Evolutionary conservation across 2,888 invertebrate species (phyloP), one percentile per base, ranked within the genome.

Genomic region (Exephanes ischioxanthus): DNA sequence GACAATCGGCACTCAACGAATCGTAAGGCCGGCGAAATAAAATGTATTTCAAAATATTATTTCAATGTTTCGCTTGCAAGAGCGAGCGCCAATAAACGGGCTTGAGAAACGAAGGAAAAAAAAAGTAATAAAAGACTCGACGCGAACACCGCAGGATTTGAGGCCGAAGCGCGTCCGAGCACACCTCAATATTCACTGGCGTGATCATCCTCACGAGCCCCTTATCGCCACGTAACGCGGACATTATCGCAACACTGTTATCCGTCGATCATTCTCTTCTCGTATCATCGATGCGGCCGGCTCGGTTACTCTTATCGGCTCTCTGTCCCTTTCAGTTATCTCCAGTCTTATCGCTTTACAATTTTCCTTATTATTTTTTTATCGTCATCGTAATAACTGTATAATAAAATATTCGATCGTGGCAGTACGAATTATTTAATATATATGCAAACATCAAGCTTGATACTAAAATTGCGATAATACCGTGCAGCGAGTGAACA

Each of bases 141-240:
- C 5, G 58, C 33, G 14, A 66, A 48, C 16, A 26, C 22, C 51
- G 70, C 2, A 37, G 71, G 22, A 63, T 71, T 22, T n/a, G 26
- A 14, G 37, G 16, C n/a, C 83, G 78, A 83, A 78, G 41, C 48
- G 33, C 19, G 41, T 16, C 19, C 70, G 26, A 19, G 26, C 33
- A 66, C 55, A 80, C 70, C 80, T 71, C 67, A 63, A n/a, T 26
- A 55, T 78, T 73, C 37, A 83, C 83, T 83, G 78, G 7, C 48
- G 45, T 76, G 33, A 66, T 55, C 76, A 71, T 75, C 48, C 55
- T 48, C 76, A 30, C 11, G 11, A 58, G 22, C 16, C 51, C 19
- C 55, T 66, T 76, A 66, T 68, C 70, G 22, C 11, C 22, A 22
- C 22, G 3, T 26, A 22, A 7, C 58, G 51, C 5, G 51, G n/a